Base-by-base conservation (phyloP, 2,797 vertebrate genomes). In the Tinamus major region DNA sequence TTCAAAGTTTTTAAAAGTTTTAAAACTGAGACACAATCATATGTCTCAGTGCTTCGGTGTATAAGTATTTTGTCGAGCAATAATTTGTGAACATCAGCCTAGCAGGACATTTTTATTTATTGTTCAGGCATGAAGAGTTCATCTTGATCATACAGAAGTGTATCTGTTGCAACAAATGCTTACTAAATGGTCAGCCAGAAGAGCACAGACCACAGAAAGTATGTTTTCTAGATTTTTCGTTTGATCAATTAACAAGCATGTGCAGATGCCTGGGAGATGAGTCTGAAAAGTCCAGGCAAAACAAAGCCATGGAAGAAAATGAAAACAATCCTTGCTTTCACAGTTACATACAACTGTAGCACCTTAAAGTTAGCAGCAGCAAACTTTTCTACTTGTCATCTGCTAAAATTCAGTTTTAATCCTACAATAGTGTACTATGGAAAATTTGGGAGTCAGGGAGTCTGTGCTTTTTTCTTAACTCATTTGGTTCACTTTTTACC, bases 371-470 rank as follows among this genome's bases (percentile, higher is more conserved):
- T 62, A 94, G 85, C 83, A 91, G 61, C 68, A 88, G 75, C 65
- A 82, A 90, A 74, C 20, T 81, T 91, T 95, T 96, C 89, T 92
- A 77, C 46, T 93, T 51, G 42, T 77, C 87, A 82, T 93, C 85
- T 92, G 82, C 44, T 80, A 76, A 44, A 39, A 71, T 41, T 92
- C 84, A 80, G 81, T 86, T 90, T 77, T 46, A 92, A 94, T 95
- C 87, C 67, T 91, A 33, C 59, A 72, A 16, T 35, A 88, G 31
- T 15, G 35, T 26, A 42, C 35, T 53, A 63, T 2, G 59, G 95
- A 96, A 96, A 97, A 93, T 75, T 46, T 1, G 0, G 72, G 33
- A 15, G 53, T 95, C 70, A 93, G 49, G 29, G 51, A 86, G 77
- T 55, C 65, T 62, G 85, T 42, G 35, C 0, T 56, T 81, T 93